Base-by-base conservation (phyloP, 2,888 invertebrate genomes). In the Drosophila differens region DNA sequence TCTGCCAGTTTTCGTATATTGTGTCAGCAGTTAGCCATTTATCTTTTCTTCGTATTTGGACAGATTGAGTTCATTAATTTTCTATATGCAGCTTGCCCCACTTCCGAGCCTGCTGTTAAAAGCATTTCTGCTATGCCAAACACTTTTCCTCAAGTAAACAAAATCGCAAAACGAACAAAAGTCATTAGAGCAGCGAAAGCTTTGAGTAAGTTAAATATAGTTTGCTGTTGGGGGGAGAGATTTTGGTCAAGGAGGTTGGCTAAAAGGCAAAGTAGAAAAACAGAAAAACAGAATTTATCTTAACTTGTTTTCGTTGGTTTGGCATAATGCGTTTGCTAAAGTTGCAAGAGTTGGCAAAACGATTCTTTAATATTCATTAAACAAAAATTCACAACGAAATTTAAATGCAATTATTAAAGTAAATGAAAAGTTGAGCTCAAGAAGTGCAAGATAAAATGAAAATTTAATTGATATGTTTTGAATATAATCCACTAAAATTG, bases 31-130 rank as follows among this genome's bases (percentile, higher is more conserved):
- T 74, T 25, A 60, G 55, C 32, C 49, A 64, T 67, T 67, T 64
- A 66, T 80, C 55, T 52, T 47, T 37, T 32, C 9, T n/a, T 3
- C 37, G 22, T 28, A 35, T 68, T 65, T 41, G 33, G 55, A 25
- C 44, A 47, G 39, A 57, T 62, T 49, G 35, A 77, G 79, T 81
- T 79, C 78, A 79, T 79, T 79, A 64, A 69, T 79, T 78, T 78
- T 69, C 63, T 55, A 58, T 61, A 52, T 67, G 63, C 58, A 28
- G 25, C 7, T 22, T 33, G 10, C 35, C n/a, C 30, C 35, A 3
- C 4, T 39, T 25, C 32, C 6, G 5, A 32, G 16, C n/a, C 22
- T 53, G 25, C 51, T n/a, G 60, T 60, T 71, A 66, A 76, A 62
- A 57, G 77, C 60, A 39, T 57, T 75, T 69, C 22, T 33, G 53